Base-by-base conservation (phyloP, 2,888 invertebrate species). In the Heteromyza rotundicornis region DNA sequence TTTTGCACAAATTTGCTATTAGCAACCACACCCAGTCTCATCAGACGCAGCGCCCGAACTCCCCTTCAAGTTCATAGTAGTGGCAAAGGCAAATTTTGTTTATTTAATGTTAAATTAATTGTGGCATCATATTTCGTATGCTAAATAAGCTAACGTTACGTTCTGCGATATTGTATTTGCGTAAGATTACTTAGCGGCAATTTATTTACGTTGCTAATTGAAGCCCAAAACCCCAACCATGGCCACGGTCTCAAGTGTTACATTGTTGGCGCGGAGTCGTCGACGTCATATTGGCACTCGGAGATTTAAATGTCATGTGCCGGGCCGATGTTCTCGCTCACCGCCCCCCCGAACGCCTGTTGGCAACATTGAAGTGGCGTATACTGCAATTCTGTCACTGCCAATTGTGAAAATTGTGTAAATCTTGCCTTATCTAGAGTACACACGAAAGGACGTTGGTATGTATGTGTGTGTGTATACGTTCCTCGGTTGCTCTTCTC, bases 31-130 rank as follows among this genome's bases (percentile, higher is more conserved):
- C 51, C 58, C 58, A 22, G 22, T 14, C 20, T 3, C 36, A 35
- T 17, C 27, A 20, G n/a, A 19, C 17, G 8, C 32, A 19, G 10
- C 23, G 12, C 19, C 8, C 51, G 12, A 47, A 47, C 20, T 14
- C 40, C 40, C 40, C 16, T 10, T 40, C 3, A 3, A 7, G 32
- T 32, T 32, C 7, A 32, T 32, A 8, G 32, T 32, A 8, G 32
- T 32, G 5, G 32, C 5, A 32, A 5, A 32, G 40, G 56, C 35
- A 57, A 60, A 65, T 64, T 66, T 67, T 72, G 70, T 70, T 72
- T 70, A 71, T 70, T 70, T 72, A 70, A 72, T 69, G 72, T 70
- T 69, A 70, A 72, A 72, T 72, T 72, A 72, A 72, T 72, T 72
- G 70, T 65, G 72, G 70, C 69, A 70, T 72, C 72, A 70, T 67